Evolutionary conservation across 2,797 vertebrate genomes (phyloP).

Genomic region (Labroides dimidiatus): DNA sequence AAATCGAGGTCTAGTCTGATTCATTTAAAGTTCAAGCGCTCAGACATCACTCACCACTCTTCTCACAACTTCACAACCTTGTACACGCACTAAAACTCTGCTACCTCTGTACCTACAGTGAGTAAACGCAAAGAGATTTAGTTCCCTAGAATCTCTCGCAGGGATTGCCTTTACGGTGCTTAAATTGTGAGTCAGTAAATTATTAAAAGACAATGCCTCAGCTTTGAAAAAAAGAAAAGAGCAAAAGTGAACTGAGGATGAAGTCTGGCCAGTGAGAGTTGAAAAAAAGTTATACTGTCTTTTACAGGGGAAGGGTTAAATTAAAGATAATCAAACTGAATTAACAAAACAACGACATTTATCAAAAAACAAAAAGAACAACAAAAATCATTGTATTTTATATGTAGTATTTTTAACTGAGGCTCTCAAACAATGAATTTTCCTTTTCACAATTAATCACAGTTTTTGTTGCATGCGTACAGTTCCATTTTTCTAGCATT

Average conservation of each 20-base stretch:
- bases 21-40: constrained; percentile 2
- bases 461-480: no score
- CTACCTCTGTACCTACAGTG: background rate
- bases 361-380: no score
- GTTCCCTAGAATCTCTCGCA: background rate
- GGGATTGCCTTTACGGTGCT: background rate
- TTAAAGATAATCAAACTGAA: background rate
- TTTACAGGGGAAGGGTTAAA: background rate
- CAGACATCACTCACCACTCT: background rate
- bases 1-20: constrained; percentile 15
- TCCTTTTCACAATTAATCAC: no score
- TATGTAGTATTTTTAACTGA: no score
- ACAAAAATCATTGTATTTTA: no score
- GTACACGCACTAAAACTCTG: background rate
- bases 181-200: background rate
- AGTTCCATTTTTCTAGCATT: no score
- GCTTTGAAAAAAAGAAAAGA: background rate
- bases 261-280: background rate
- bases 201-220: background rate
- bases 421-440: no score
- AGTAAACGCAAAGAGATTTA: background rate
- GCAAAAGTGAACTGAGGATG: background rate
- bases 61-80: constrained; percentile 5
- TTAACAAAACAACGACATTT: no score
- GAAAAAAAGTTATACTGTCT: background rate